Base-by-base conservation (phyloP, 2,888 invertebrate genomes). In the Leptinotarsa haldemani region DNA sequence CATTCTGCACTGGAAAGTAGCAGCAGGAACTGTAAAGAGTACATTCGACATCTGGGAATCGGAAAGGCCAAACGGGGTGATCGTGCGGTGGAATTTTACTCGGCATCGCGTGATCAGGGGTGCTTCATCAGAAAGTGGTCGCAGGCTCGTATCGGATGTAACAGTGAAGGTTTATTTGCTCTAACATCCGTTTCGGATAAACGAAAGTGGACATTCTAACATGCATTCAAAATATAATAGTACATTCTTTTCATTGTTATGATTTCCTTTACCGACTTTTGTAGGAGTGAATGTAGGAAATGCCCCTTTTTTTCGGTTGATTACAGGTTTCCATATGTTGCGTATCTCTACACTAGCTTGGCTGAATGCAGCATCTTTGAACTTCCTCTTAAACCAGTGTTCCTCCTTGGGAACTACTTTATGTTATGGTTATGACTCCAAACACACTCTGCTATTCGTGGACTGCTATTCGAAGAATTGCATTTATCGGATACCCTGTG, bases 21-120 rank as follows among this genome's bases (percentile, higher is more conserved):
- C 56, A 56, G 56, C 56, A 22, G 56, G 15, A 56, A 56, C 20
- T 56, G 52, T 12, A 52, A 52, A 52, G 40, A 52, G 52, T 18
- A 52, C 52, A 52, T 52, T 52, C 18, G 9, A 12, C 52, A 52
- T 52, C 52, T 40, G 52, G 18, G 52, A 52, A 52, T 18, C 18
- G 20, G 22, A 20, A 22, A 25, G 22, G 25, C 50, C 4, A 50
- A 50, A 50, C 5, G n/a, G n/a, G 50, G 50, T 4, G 50, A 56
- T 53, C 53, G 22, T 22, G 13, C 15, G 15, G 15, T 15, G 56
- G 15, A 25, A 22, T 56, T 56, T 56, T 56, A 20, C 15, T 15
- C 25, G 56, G 20, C 4, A 56, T 56, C 56, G 56, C 56, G 56
- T 56, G 56, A 20, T 15, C 13, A 22, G 56, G 3, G 56, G 56